Percentiles rank a stretch among this genome's conserved stretches.
phyloP scores from a whole-genome alignment of 2,797 vertebrate genomes.

The Acipenser oxyrinchus region DNA sequence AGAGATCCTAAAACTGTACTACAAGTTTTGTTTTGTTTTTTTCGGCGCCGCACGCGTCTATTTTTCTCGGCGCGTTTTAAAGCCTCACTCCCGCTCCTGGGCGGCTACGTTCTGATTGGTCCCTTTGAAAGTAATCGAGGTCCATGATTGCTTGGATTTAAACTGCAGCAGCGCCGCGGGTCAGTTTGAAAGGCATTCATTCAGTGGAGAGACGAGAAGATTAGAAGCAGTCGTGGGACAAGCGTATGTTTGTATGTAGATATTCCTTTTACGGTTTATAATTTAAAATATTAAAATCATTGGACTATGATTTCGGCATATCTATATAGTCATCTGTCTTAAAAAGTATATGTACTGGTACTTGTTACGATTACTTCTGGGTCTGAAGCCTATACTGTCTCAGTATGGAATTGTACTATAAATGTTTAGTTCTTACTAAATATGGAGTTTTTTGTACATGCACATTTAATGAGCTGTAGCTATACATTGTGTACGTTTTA shows the following conservation, averaged over 20 bases:
- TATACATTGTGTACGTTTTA: too few relatives aligned
- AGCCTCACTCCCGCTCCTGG: slow-evolving; percentile 26
- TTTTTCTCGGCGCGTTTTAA: slow-evolving; percentile 30
- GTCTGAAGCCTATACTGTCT: too few relatives aligned
- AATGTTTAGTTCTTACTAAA: too few relatives aligned
- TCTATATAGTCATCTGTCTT: not conserved
- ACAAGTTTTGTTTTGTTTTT: not conserved
- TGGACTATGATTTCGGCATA: not conserved
- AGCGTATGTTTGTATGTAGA: not conserved
- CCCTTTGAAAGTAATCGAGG: slow-evolving; percentile 56
- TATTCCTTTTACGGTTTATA: not conserved
- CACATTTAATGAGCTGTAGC: too few relatives aligned
- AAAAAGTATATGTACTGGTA: too few relatives aligned
- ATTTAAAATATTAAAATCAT: not conserved
- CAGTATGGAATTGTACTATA: too few relatives aligned
- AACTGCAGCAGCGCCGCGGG: slow-evolving; percentile 48
- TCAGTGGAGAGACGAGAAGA: slow-evolving; percentile 15
- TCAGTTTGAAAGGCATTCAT: slow-evolving; percentile 63
- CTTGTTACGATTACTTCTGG: too few relatives aligned
- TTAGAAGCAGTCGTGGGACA: not conserved
- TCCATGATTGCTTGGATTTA: slow-evolving; percentile 58
- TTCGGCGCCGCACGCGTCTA: not conserved
- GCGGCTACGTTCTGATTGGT: slow-evolving; percentile 54
- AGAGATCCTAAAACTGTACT: not conserved
- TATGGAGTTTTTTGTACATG: too few relatives aligned